Percentiles rank a stretch among this genome's conserved stretches.
Conservation (phyloP, 1,140 invertebrate species). For the Leptinotarsa texana region DNA sequence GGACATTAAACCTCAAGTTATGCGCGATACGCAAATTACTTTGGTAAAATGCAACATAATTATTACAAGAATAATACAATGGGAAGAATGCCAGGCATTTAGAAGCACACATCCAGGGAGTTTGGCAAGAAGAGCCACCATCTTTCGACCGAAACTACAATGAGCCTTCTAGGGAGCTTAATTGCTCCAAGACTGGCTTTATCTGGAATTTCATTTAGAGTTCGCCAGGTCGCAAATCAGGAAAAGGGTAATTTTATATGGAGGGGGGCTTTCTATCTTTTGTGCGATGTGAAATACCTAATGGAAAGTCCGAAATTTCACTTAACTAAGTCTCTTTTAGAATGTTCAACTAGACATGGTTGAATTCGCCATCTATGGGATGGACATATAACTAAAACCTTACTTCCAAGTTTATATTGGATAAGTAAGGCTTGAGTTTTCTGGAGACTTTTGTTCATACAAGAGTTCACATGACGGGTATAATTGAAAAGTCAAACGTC, state of each 20-base stretch:
- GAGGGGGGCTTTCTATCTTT: not conserved
- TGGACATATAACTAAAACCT: no score
- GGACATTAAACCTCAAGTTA: not conserved
- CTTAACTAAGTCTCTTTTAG: no score
- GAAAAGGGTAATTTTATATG: slow-evolving; percentile 50
- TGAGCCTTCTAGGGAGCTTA: slow-evolving; percentile 52
- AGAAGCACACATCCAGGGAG: slow-evolving; percentile 15
- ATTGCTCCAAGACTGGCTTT: slow-evolving; percentile 49
- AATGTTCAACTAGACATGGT: no score
- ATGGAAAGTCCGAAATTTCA: not conserved
- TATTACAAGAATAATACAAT: slow-evolving; percentile 47
- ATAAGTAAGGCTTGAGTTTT: no score
- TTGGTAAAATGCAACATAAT: slow-evolving; percentile 47
- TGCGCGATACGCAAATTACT: slow-evolving; percentile 34
- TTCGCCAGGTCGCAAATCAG: slow-evolving; percentile 54
- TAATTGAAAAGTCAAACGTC: no score
- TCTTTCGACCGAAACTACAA: slow-evolving; percentile 40
- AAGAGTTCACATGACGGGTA: no score
- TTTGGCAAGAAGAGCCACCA: slow-evolving; percentile 8
- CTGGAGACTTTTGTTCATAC: no score
- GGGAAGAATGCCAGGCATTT: slow-evolving; percentile 42
- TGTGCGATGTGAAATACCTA: not conserved
- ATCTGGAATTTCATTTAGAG: slow-evolving; percentile 55
- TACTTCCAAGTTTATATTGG: no score
- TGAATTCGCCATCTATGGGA: no score